Base-by-base conservation (phyloP, 2,113 vertebrate species). In the Toxotes jaculatrix region DNA sequence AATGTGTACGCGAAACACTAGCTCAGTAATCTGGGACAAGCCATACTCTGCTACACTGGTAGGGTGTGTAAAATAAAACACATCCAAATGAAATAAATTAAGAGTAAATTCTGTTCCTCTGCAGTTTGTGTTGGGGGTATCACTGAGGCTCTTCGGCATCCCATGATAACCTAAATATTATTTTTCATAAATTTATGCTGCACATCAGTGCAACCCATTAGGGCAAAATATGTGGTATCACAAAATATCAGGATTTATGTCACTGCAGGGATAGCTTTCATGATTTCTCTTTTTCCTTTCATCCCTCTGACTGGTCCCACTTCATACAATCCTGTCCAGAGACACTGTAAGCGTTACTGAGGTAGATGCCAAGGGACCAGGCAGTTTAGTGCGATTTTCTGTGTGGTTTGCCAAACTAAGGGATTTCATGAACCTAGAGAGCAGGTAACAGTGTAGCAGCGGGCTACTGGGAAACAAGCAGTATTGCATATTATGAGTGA, bases 361-460 rank as follows among this genome's bases (percentile, higher is more conserved):
- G 51, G 53, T 21, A 23, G 17, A n/a, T 14, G 78, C 68, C 61
- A 2, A 51, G 83, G 74, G 82, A 83, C 1, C 73, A 45, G 61
- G 40, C 49, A 49, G 77, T 75, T 74, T 77, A 74, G 34, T 64
- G 57, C 2, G 32, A 59, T 49, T 81, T 71, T 78, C 56, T 49
- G 36, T 85, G 34, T 59, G 42, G 31, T 77, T 79, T 77, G 55
- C 55, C 72, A 77, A 83, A 83, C 79, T 27, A 4, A 62, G 5
- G n/a, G 73, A 74, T 68, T 90, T 83, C 57, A 82, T 45, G 56
- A 63, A 79, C 64, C 81, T 56, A 19, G 61, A 82, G 77, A 87
- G 77, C 72, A 74, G 66, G 72, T 79, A 66, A 27, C 73, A 31
- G 59, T 8, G 47, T 40, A n/a, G 43, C 64, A 71, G 21, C 3